A percentile compares a stretch with the other conserved stretches of the same genome.
These are phyloP conservation scores for Phragmatobia fuliginosa DNA, from an alignment of 2,888 invertebrate species.

Conservation along the genomic window DNA sequence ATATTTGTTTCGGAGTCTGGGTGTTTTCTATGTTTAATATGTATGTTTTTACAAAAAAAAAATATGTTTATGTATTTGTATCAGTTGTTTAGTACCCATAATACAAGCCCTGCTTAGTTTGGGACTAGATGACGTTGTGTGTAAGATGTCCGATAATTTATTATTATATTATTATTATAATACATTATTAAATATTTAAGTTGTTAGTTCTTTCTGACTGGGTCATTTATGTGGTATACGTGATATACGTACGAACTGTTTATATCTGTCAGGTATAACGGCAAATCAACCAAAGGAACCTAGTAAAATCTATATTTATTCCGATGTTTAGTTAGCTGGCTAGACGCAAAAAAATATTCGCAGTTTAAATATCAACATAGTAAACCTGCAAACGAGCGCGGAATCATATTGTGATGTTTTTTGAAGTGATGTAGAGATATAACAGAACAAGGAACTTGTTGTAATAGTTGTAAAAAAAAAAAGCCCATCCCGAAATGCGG, in stretches of 20 bases:
- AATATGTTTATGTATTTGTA: too few species aligned
- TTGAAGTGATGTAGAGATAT: not conserved
- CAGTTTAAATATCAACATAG: not conserved
- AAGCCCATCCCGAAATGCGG: conserved; percentile 81
- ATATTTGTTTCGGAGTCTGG: too few species aligned
- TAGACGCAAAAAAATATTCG: not conserved
- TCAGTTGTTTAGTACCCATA: too few species aligned
- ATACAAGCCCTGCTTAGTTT: too few species aligned
- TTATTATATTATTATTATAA: too few species aligned
- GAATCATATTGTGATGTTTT: not conserved
- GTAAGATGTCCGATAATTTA: too few species aligned
- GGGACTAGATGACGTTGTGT: too few species aligned
- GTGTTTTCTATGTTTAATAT: too few species aligned
- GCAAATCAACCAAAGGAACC: conserved; percentile 31
- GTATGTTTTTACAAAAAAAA: too few species aligned
- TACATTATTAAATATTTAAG: conserved; percentile 14
- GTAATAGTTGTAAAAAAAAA: conserved; percentile 78
- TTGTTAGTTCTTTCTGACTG: conserved; percentile 34
- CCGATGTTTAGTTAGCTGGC: not conserved
- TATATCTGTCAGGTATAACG: conserved; percentile 43
- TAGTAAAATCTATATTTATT: conserved; percentile 25
- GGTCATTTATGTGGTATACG: conserved; percentile 63
- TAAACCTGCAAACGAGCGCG: not conserved
- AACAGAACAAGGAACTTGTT: conserved; percentile 57
- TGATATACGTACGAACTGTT: conserved; percentile 62